A percentile compares a stretch with the other conserved stretches of the same genome.
Evolutionary conservation across 2,888 invertebrate species (phyloP).

Genomic region (Protodeltote pygarga): DNA sequence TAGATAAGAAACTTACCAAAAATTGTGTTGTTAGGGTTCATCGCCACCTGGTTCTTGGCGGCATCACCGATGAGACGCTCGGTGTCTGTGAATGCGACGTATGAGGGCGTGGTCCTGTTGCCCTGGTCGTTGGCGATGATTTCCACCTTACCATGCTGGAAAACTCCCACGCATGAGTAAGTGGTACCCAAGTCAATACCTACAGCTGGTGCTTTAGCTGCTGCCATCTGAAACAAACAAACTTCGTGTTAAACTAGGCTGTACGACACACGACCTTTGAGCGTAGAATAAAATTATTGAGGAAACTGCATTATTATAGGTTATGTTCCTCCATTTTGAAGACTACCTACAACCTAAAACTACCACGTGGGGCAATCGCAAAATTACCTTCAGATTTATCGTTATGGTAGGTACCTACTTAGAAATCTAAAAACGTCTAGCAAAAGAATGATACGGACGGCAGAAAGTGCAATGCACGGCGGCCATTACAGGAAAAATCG

Average conservation of each 20-base stretch:
- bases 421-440: no score
- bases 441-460: background rate
- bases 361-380: conserved; percentile 31
- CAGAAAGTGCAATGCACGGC: conserved; percentile 42
- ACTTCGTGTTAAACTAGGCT: conserved; percentile 11
- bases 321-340: conserved; percentile 48
- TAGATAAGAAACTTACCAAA: conserved; percentile 87
- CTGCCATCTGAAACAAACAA: conserved; percentile 80
- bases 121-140: conserved; percentile 97
- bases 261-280: conserved; percentile 12
- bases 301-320: conserved; percentile 16
- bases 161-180: conserved; percentile 97
- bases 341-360: conserved; percentile 10
- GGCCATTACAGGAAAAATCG: conserved; percentile 68
- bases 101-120: conserved; percentile 95
- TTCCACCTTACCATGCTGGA: conserved; percentile 96
- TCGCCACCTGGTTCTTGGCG: conserved; percentile 94
- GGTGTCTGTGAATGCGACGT: conserved; percentile 94
- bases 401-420: no score
- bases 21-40: conserved; percentile 96
- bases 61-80: conserved; percentile 94
- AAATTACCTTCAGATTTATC: no score
- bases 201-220: conserved; percentile 92
- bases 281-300: background rate
- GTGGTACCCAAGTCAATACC: conserved; percentile 99